Base-by-base conservation (phyloP, 2,113 vertebrate genomes). In the Plotosus lineatus region DNA sequence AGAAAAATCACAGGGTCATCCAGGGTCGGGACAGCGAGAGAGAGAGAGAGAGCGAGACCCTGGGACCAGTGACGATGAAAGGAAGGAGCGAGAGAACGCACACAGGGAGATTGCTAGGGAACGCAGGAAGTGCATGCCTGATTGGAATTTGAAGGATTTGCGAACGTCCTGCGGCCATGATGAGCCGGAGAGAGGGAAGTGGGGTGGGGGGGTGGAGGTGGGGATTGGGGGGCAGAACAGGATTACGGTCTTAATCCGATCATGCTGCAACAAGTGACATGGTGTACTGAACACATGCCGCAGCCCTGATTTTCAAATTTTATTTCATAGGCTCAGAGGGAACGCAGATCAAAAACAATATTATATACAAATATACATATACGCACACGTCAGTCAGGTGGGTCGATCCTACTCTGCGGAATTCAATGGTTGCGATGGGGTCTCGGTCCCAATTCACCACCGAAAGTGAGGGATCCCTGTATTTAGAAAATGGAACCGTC, bases 1-100 rank as follows among this genome's bases (percentile, higher is more conserved):
- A 56, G 21, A 82, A 55, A 77, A 61, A 75, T 80, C 53, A 36
- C 31, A 53, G 72, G 77, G 84, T 85, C 84, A 69, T 26, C 36
- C 10, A n/a, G 78, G 84, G 73, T 80, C 60, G 60, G 72, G 75
- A 42, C 26, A 74, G 78, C 55, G 79, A 42, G 79, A 75, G n/a
- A n/a, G n/a, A n/a, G n/a, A n/a, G n/a, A n/a, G n/a, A 42, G 33
- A 74, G 78, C 55, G 79, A 42, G 79, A 75, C 55, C 69, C 23
- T 17, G 48, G 65, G 53, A 55, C 53, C 48, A 8, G 9, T 19
- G 8, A 28, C 33, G 48, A 40, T 53, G 56, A 71, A 55, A 84
- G 75, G 48, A 36, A 38, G 44, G 33, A 55, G n/a, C 61, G 73
- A 80, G 63, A 58, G 79, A 82, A 77, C 66, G 72, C 51, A 79